These are phyloP conservation scores for Cosmopolites sordidus DNA, from an alignment of 2,888 invertebrate genomes.

Conservation along the genomic window DNA sequence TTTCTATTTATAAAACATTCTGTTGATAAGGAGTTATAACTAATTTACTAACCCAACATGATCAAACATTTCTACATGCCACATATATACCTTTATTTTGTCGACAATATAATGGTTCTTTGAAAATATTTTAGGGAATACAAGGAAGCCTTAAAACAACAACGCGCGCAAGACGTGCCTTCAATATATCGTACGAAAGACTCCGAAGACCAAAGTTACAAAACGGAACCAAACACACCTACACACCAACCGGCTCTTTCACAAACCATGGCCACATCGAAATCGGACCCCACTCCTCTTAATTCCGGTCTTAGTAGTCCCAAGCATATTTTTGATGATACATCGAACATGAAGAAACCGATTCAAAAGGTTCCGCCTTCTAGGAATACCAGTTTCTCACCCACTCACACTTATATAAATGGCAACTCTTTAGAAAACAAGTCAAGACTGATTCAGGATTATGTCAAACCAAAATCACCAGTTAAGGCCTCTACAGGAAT, in stretches of 20 bases:
- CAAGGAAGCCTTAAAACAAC: conserved; percentile 83
- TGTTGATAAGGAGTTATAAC: not conserved
- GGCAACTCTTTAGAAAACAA: conserved; percentile 17
- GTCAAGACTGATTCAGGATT: conserved; percentile 43
- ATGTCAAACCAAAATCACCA: conserved; percentile 65
- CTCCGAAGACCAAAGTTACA: conserved; percentile 54
- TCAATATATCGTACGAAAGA: conserved; percentile 66
- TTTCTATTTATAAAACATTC: too few relatives aligned
- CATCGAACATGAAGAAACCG: conserved; percentile 54
- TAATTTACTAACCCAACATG: too few relatives aligned
- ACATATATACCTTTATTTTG: too few relatives aligned
- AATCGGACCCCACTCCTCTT: conserved; percentile 51
- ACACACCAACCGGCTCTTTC: conserved; percentile 46
- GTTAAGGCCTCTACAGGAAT: conserved; percentile 59
- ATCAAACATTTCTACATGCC: too few relatives aligned
- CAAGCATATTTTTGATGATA: conserved; percentile 54
- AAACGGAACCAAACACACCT: conserved; percentile 51
- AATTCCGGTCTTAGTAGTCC: conserved; percentile 52
- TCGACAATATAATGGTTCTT: too few relatives aligned
- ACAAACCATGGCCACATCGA: conserved; percentile 46
- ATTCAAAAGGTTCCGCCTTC: conserved; percentile 78
- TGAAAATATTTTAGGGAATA: conserved; percentile 66
- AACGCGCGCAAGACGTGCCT: conserved; percentile 70
- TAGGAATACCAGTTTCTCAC: conserved; percentile 52
- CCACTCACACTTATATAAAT: conserved; percentile 30